Evolutionary conservation across 2,797 vertebrate species (phyloP), one percentile per base, ranked within the genome.

Genomic region (Silurus lanzhouensis): DNA sequence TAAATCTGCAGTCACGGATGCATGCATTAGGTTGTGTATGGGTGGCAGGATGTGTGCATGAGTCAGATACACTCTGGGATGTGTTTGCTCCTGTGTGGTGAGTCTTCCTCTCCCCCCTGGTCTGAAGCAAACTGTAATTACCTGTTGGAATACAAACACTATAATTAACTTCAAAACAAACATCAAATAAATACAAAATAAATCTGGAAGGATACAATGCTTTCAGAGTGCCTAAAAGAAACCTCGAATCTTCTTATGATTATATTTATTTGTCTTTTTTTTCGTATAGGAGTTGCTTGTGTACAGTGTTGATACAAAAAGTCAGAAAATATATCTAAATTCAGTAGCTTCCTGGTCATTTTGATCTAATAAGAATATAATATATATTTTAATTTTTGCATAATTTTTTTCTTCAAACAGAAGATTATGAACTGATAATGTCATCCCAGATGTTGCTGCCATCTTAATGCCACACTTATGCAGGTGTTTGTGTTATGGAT

Each of bases 101-200:
- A 74, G 13, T n/a, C 71, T 44, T 14, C 2, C 46, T 55, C 22
- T 74, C 48, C 48, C 55, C 25, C 48, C 52, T 52, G 48, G 71
- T 55, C 71, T 74, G 6, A 17, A 52, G 71, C 46, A 55, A 74
- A 25, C 71, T n/a, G 71, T 72, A 74, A 74, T 52, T 74, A 74
- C 13, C 22, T 52, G 13, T 55, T 74, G 22, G n/a, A 55, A 74
- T 74, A 15, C 46, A 74, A 74, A 74, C 1, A 9, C n/a, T 14
- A 55, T 17, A 74, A 74, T 27, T 46, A 48, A 20, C 22, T 52
- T 55, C 25, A 3, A 74, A 25, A 74, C 71, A 52, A 44, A 70
- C 15, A 70, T 70, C 67, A 44, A 70, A 20, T 31, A 68, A 68
- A 68, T 8, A 17, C n/a, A 52, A 52, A 74, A n/a, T 19, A 48